Conservation (phyloP, 2,888 invertebrate species). For the Pemphredon lugubris region DNA sequence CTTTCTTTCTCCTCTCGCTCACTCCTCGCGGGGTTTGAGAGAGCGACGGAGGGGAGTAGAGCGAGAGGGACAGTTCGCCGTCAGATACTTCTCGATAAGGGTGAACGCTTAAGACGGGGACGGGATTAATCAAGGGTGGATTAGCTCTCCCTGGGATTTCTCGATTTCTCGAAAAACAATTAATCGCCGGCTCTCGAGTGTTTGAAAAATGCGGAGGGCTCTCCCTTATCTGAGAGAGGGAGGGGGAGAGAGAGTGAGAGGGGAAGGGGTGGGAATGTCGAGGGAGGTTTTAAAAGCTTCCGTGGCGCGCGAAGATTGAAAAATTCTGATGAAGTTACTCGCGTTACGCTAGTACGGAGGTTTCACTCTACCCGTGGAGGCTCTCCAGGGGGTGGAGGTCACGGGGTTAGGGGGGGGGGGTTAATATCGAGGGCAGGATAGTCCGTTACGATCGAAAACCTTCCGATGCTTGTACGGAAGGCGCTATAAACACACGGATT, state of each 20-base stretch:
- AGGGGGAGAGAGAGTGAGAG: neutral
- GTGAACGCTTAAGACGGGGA: conserved; percentile 40
- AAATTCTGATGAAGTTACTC: conserved; percentile 18
- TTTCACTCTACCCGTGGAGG: conserved; percentile 4
- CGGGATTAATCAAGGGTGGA: conserved; percentile 63
- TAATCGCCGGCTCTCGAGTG: conserved; percentile 53
- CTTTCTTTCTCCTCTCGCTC: conserved; percentile 8
- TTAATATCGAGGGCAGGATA: no score
- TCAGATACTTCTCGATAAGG: conserved; percentile 58
- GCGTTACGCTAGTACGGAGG: conserved; percentile 1
- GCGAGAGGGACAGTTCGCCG: no score
- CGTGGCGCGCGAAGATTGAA: conserved; percentile 26
- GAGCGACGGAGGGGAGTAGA: no score
- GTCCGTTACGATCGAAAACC: no score
- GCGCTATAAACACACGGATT: no score
- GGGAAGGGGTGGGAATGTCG: neutral
- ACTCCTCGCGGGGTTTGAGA: neutral
- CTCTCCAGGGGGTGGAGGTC: conserved; percentile 2
- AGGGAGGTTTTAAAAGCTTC: conserved; percentile 7
- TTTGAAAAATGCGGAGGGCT: conserved; percentile 46
- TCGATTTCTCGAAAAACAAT: conserved; percentile 60
- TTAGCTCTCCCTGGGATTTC: conserved; percentile 52
- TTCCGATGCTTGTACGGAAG: no score
- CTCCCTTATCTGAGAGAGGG: neutral
- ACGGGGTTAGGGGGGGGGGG: no score